Percentiles rank a stretch among this genome's conserved stretches.
Evolutionary conservation across 2,888 invertebrate genomes (phyloP).

Genomic region (Liodrosophila aerea): DNA sequence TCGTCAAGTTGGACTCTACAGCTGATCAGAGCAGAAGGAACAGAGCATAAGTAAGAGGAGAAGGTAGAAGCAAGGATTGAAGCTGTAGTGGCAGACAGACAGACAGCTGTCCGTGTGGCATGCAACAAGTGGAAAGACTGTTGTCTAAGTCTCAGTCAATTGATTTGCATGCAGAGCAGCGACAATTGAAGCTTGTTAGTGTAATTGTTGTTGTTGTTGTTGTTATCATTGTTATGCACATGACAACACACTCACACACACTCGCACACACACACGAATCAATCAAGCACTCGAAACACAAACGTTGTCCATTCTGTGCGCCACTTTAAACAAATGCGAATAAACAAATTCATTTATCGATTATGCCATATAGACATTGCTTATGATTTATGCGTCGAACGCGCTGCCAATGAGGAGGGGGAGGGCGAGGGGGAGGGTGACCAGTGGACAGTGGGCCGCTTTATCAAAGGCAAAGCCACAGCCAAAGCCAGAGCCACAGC

Average conservation of each 20-base stretch:
- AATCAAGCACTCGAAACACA: conserved; percentile 59
- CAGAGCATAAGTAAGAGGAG: too few relatives aligned
- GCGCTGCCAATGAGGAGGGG: neutral
- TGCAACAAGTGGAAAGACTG: conserved; percentile 44
- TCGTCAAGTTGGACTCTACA: conserved; percentile 55
- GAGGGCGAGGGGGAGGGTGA: neutral
- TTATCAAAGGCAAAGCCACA: conserved; percentile 39
- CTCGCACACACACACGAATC: conserved; percentile 67
- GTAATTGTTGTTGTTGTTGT: conserved; percentile 19
- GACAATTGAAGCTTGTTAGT: neutral
- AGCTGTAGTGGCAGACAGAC: neutral
- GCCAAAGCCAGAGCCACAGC: conserved; percentile 15
- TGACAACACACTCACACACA: too few relatives aligned
- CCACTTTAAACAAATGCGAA: conserved; percentile 75
- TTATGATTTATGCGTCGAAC: conserved; percentile 70
- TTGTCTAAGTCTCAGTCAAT: conserved; percentile 16
- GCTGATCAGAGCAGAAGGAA: too few relatives aligned
- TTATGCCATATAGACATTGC: conserved; percentile 24
- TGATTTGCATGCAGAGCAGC: conserved; percentile 68
- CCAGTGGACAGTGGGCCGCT: conserved; percentile 46
- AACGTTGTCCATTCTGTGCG: conserved; percentile 51
- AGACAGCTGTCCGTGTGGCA: conserved; percentile 20
- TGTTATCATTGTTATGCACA: conserved; percentile 35
- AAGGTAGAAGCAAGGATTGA: neutral
- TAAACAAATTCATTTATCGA: conserved; percentile 75